These are phyloP conservation scores for Sebastes reedi DNA, from an alignment of 2,797 vertebrate species.

Conservation along the genomic window DNA sequence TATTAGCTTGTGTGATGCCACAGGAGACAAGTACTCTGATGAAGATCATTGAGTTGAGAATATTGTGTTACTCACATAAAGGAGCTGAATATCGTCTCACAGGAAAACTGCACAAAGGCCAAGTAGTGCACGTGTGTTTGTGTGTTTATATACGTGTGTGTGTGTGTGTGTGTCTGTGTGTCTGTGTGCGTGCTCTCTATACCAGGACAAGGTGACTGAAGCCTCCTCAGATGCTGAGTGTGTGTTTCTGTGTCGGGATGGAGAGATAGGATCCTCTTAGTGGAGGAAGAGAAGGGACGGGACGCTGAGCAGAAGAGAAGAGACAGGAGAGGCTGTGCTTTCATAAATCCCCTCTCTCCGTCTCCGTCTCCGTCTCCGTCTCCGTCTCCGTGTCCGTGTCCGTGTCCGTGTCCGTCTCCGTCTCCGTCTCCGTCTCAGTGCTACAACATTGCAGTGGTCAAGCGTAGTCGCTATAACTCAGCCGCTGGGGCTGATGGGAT, in stretches of 20 bases:
- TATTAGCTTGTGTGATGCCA: background rate
- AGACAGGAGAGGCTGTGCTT: slow-evolving; percentile 47
- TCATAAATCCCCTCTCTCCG: slow-evolving; percentile 66
- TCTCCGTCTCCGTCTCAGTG: slow-evolving; percentile 61
- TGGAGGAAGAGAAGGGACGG: slow-evolving; percentile 33
- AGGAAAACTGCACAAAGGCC: background rate
- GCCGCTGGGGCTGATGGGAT: slow-evolving; percentile 73
- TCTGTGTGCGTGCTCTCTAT: background rate
- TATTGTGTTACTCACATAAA: background rate
- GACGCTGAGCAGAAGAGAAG: slow-evolving; percentile 53
- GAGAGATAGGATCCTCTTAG: slow-evolving; percentile 50
- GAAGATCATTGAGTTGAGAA: background rate
- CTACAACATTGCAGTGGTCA: slow-evolving; percentile 71
- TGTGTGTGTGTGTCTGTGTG: background rate
- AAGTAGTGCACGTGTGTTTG: background rate
- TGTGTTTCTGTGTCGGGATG: slow-evolving; percentile 47
- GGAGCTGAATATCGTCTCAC: no score
- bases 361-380: no score
- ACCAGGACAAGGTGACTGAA: slow-evolving; percentile 28
- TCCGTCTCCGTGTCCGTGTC: no score
- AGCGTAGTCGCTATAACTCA: slow-evolving; percentile 74
- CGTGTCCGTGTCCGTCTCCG: background rate
- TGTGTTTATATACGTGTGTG: background rate
- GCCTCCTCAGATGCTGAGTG: slow-evolving; percentile 52
- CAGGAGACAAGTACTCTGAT: background rate